Base-by-base conservation (phyloP, 2,113 vertebrate species). In the Grantiella picta region DNA sequence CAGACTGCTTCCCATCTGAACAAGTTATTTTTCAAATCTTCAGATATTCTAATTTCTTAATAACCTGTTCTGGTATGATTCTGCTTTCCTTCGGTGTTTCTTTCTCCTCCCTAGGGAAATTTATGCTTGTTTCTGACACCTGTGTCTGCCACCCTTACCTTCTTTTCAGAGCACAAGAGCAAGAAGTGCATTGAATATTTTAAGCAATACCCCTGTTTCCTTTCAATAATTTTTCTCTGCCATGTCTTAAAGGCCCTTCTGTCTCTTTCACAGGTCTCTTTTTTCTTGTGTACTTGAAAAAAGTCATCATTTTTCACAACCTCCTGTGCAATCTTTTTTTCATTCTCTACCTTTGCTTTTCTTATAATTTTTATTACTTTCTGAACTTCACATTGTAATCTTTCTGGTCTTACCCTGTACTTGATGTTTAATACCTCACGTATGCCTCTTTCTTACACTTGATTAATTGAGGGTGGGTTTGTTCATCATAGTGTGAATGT, bases 361-460 rank as follows among this genome's bases (percentile, higher is more conserved):
- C 96, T 97, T 97, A 97, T 73, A 75, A 93, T 85, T 95, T 96
- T 90, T 95, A 94, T 89, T 90, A 86, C 84, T 96, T 96, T 85
- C 86, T 76, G 95, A 97, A 95, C 92, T 96, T 97, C 63, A 94
- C 83, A 96, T 95, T 16, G 47, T 96, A 97, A 97, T 97, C 86
- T 94, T 96, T 78, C 72, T 92, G 12, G 29, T 94, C 91, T 40
- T 84, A 69, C 61, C 69, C 91, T 95, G 42, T 80, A 93, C 93
- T 89, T 92, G 50, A 82, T 91, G 88, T 86, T 96, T 93, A 96
- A 96, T 91, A 94, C 89, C 82, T 96, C 77, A 77, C n/a, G 45
- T 89, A 71, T 64, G 79, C 52, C 77, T 92, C 94, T 66, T 95
- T 96, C 96, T 96, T 79, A 96, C 70, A 72, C 90, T 86, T 97